Percentiles rank a stretch among this genome's conserved stretches.
phyloP scores from a whole-genome alignment of 2,888 invertebrate genomes.

The Tribolium freemani region DNA sequence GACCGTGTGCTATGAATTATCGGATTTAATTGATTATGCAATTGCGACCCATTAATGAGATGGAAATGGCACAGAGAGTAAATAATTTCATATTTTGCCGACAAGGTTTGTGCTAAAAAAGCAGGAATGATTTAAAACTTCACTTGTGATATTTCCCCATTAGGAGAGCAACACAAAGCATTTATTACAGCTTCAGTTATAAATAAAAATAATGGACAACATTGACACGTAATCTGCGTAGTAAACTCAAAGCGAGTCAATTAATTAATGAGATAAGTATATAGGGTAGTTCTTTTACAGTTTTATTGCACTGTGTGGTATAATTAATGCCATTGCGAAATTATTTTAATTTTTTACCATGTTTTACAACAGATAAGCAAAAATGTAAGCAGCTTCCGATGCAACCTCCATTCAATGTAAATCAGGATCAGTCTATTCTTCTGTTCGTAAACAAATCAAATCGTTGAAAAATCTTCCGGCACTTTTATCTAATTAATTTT shows the following conservation, averaged over 20 bases:
- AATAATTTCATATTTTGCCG: constrained; percentile 14
- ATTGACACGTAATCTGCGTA: not conserved
- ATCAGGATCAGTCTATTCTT: constrained; percentile 10
- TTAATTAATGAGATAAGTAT: not conserved
- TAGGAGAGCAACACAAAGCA: not conserved
- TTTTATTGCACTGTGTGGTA: not conserved
- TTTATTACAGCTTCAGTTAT: not conserved
- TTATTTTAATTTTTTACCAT: not conserved
- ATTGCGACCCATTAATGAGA: constrained; percentile 19
- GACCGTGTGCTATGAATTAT: constrained; percentile 24
- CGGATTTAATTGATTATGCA: constrained; percentile 25
- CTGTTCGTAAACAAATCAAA: not conserved
- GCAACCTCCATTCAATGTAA: constrained; percentile 5
- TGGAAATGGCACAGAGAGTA: constrained; percentile 13
- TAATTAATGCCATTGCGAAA: not conserved
- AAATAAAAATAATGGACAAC: not conserved
- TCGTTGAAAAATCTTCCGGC: not conserved
- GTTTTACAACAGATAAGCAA: not conserved
- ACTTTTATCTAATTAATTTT: not conserved
- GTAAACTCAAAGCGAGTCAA: not conserved
- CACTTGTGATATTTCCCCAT: not conserved
- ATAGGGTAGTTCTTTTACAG: not conserved
- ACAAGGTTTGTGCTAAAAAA: constrained; percentile 8
- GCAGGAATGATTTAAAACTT: not conserved
- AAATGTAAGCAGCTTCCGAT: not conserved